A percentile compares a stretch with the other conserved stretches of the same genome.
These are phyloP conservation scores for Pyxicephalus adspersus DNA, from an alignment of 2,113 vertebrate species.

Conservation along the genomic window DNA sequence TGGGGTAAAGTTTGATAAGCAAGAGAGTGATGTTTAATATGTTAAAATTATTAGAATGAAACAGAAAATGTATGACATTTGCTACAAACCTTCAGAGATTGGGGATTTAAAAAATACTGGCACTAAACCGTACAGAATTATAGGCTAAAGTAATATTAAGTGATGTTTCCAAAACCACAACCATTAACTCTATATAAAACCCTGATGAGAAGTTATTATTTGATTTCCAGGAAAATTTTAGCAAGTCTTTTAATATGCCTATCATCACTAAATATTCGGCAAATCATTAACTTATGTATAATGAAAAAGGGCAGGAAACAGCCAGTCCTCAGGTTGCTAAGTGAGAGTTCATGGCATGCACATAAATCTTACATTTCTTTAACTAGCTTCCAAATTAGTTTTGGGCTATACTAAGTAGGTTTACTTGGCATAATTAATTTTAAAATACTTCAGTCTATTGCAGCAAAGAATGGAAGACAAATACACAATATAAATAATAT, in stretches of 20 bases:
- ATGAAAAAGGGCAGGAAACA: constrained; percentile 19
- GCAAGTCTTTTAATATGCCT: constrained; percentile 42
- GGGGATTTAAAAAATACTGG: constrained; percentile 37
- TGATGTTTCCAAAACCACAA: constrained; percentile 56
- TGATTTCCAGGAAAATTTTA: constrained; percentile 55
- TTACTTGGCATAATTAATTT: neutral
- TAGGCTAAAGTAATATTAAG: constrained; percentile 54
- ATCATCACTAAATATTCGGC: constrained; percentile 51
- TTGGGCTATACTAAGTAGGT: neutral
- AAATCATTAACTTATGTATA: constrained; percentile 29
- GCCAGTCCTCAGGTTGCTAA: constrained; percentile 22
- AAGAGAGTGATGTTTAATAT: no score
- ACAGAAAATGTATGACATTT: neutral
- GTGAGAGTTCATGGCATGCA: neutral
- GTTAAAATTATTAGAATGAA: neutral
- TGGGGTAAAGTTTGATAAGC: no score
- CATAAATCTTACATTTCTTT: constrained; percentile 7
- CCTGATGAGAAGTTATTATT: constrained; percentile 29
- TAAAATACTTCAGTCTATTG: neutral
- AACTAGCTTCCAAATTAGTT: constrained; percentile 11
- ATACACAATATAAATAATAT: neutral
- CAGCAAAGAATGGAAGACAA: neutral
- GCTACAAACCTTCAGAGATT: neutral
- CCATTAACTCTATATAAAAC: constrained; percentile 56
- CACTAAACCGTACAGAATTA: constrained; percentile 38